Conservation (phyloP, 2,797 vertebrate species). For the Macropus fuliginosus region DNA sequence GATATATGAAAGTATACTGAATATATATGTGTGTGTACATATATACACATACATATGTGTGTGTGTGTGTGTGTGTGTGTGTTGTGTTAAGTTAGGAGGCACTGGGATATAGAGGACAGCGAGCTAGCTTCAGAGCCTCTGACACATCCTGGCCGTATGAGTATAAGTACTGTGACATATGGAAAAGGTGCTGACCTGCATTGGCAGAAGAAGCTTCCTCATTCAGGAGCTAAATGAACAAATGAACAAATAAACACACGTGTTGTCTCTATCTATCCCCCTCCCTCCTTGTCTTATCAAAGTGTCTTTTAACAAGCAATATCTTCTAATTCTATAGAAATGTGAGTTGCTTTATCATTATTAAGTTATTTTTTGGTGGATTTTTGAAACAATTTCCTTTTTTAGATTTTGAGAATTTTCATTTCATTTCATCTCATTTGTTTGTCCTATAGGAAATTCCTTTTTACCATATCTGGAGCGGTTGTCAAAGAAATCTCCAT, state of each 20-base stretch:
- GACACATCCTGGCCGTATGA: not conserved
- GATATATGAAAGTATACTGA: not conserved
- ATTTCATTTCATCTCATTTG: not conserved
- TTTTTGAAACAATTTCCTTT: not conserved
- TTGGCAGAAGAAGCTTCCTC: not conserved
- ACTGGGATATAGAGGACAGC: not conserved
- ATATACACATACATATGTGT: too few relatives aligned
- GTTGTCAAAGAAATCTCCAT: slow-evolving; percentile 95
- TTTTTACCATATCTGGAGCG: slow-evolving; percentile 96
- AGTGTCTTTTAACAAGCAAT: not conserved
- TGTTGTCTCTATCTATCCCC: not conserved
- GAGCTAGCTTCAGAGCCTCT: not conserved
- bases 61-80: too few relatives aligned
- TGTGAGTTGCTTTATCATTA: not conserved
- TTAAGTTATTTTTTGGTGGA: not conserved
- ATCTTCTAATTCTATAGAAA: not conserved
- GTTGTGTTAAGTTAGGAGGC: too few relatives aligned
- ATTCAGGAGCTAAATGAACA: not conserved
- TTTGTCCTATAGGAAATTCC: slow-evolving; percentile 90
- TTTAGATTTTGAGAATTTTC: not conserved
- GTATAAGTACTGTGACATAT: not conserved
- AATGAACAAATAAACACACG: not conserved
- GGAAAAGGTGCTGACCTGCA: not conserved
- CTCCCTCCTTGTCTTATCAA: not conserved
- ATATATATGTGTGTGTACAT: not conserved